These are phyloP conservation scores for Aegithalos caudatus DNA, from an alignment of 2,113 vertebrate genomes.

Conservation along the genomic window DNA sequence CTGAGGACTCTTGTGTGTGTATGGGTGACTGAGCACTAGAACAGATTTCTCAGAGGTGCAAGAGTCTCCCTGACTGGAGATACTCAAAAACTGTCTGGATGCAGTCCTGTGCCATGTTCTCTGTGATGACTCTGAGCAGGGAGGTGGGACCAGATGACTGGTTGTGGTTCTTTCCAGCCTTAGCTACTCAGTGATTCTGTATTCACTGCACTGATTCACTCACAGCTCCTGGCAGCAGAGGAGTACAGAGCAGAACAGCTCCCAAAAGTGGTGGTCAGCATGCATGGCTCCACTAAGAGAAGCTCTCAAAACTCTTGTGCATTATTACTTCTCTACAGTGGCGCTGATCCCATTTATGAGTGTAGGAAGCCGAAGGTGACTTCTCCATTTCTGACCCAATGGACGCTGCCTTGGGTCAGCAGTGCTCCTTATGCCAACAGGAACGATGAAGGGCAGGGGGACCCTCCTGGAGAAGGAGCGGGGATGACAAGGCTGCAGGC, in stretches of 20 bases:
- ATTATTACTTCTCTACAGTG: fast-evolving
- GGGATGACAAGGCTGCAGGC: no score
- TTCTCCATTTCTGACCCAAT: fast-evolving
- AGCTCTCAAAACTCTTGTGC: fast-evolving
- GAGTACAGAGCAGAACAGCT: fast-evolving
- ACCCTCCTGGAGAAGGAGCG: fast-evolving
- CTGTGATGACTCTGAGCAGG: not conserved
- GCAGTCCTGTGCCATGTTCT: not conserved
- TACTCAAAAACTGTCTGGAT: fast-evolving
- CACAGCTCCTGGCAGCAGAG: not conserved
- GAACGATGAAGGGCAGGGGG: fast-evolving
- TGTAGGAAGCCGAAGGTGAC: fast-evolving
- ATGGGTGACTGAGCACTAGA: not conserved
- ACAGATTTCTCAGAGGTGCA: not conserved
- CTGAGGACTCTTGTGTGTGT: not conserved
- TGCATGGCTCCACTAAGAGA: fast-evolving
- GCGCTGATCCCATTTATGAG: no score
- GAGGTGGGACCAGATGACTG: fast-evolving
- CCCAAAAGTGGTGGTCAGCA: fast-evolving
- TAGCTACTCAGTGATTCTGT: not conserved
- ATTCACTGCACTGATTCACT: no score
- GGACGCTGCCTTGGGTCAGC: fast-evolving
- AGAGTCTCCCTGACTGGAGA: not conserved
- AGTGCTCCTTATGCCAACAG: fast-evolving
- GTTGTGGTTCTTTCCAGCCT: not conserved